phyloP scores from a whole-genome alignment of 2,797 vertebrate species.

The Anguilla anguilla region DNA sequence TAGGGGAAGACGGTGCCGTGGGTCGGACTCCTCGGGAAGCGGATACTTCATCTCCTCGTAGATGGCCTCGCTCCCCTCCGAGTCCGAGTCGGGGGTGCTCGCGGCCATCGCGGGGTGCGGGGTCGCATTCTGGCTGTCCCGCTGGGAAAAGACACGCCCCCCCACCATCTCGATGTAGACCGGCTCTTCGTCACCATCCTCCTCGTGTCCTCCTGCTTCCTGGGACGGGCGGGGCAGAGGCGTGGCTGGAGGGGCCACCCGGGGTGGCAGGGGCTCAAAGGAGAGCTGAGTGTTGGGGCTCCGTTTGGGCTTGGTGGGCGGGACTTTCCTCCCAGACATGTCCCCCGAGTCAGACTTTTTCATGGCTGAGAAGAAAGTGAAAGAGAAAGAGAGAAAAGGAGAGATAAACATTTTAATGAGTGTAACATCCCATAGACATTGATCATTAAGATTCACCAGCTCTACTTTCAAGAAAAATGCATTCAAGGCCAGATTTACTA shows the following conservation, averaged over 20 bases:
- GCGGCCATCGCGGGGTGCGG: constrained; percentile 66
- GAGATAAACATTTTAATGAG: neutral
- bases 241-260: constrained; percentile 64
- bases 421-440: neutral
- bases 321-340: constrained; percentile 79
- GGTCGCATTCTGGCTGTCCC: constrained; percentile 60
- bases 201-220: constrained; percentile 46
- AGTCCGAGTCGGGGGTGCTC: constrained; percentile 84
- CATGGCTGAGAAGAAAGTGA: constrained; percentile 66
- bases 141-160: constrained; percentile 79
- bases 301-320: constrained; percentile 86
- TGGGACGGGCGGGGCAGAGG: constrained; percentile 60
- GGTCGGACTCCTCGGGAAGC: constrained; percentile 71
- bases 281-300: constrained; percentile 91
- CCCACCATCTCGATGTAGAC: constrained; percentile 96
- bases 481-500: neutral
- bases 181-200: constrained; percentile 80
- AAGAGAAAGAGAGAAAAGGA: neutral
- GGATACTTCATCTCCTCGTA: constrained; percentile 96
- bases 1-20: constrained; percentile 66
- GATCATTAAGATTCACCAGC: neutral
- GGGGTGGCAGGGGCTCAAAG: constrained; percentile 68
- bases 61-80: constrained; percentile 90
- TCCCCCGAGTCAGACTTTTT: constrained; percentile 80
- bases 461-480: neutral